Base-by-base conservation (phyloP, 2,888 invertebrate genomes). In the Lycaena phlaeas region DNA sequence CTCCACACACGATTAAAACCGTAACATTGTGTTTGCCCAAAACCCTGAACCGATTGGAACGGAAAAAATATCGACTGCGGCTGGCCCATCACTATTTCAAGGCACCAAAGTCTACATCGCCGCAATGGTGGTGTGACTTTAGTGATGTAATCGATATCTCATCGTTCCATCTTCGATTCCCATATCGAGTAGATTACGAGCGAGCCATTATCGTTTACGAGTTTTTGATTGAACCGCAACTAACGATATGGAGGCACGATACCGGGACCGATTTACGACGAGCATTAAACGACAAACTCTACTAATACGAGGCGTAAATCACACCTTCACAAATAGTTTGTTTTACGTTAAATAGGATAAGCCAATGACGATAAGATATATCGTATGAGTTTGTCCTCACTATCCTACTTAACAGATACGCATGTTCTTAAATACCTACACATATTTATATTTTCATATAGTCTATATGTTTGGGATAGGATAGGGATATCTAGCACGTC, bases 191-290 rank as follows among this genome's bases (percentile, higher is more conserved):
- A 52, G 53, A 57, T 58, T 57, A 64, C 72, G 64, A 68, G 61
- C 64, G 61, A 62, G 64, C 72, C 63, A 77, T 79, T 72, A 78
- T 64, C 58, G 58, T 81, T 81, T 77, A 78, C 70, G 72, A 73
- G 64, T 57, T 57, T 82, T 73, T 72, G 78, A 81, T 79, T 78
- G 71, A 70, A 60, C 63, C 66, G 67, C 57, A 61, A 70, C 75
- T 71, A 77, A 79, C 74, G 68, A 72, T 66, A 70, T 59, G 59
- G 63, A 63, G 68, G 66, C 77, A 78, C 78, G 79, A 58, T 41
- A 43, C 30, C 58, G 64, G 57, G 50, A 53, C 62, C 64, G 64
- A 77, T 82, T 82, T 82, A 81, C 68, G 70, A 69, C 54, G 51
- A 52, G 61, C 70, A 70, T 75, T n/a, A n/a, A n/a, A 71, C 77